Evolutionary conservation across 2,113 vertebrate species (phyloP).

Genomic region (Mixornis gularis): DNA sequence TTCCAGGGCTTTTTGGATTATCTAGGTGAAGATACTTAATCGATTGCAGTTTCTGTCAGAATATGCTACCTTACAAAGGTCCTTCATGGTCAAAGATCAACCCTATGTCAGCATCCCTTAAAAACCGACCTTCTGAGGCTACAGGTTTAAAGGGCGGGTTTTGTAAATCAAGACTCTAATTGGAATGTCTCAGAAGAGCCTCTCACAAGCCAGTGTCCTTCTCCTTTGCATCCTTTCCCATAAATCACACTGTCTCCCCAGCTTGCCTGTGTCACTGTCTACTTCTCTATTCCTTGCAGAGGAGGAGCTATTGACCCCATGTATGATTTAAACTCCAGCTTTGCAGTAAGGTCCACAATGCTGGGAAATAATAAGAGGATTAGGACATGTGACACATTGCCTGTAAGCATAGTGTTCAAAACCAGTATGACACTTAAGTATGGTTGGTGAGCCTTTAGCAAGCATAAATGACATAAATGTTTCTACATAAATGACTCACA

Average conservation of each 20-base stretch:
- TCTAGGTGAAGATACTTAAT: background rate
- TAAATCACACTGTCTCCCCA: background rate
- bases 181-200: constrained; percentile 11
- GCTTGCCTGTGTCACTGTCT: background rate
- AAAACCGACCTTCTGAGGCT: background rate
- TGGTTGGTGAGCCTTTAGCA: background rate
- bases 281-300: background rate
- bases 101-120: background rate
- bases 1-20: background rate
- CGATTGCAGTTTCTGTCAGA: background rate
- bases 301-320: background rate
- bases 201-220: background rate
- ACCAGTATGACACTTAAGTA: background rate
- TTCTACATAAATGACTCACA: background rate
- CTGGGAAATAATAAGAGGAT: background rate
- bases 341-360: background rate
- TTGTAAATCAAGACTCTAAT: constrained; percentile 19
- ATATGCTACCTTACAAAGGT: background rate
- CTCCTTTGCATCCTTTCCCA: background rate
- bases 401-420: background rate
- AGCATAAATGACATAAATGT: background rate
- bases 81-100: background rate
- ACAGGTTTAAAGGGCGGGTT: constrained; percentile 11
- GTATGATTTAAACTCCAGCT: background rate
- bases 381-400: background rate